These are phyloP conservation scores for Mustela nigripes DNA, from an alignment of 2,113 vertebrate genomes.

Conservation along the genomic window DNA sequence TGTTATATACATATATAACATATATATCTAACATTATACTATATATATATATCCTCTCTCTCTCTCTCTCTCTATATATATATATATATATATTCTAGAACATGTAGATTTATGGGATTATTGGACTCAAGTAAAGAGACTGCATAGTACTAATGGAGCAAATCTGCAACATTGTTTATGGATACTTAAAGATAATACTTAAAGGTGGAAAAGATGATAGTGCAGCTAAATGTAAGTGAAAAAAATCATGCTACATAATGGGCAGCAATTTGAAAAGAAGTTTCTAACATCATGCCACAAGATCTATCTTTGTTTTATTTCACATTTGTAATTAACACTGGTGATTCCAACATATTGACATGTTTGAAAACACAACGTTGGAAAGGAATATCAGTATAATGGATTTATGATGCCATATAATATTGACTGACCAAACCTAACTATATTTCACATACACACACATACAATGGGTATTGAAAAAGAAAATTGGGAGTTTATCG, in stretches of 20 bases:
- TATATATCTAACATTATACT: background rate
- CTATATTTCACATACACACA: background rate
- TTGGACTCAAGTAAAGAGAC: background rate
- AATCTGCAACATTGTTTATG: background rate
- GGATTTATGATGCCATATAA: background rate
- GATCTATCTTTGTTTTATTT: background rate
- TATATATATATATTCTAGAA: background rate
- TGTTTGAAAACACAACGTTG: background rate
- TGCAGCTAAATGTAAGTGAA: background rate
- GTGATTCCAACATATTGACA: background rate
- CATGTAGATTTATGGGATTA: background rate
- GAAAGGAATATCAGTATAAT: background rate
- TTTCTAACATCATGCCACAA: background rate
- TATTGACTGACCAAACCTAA: background rate
- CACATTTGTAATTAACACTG: background rate
- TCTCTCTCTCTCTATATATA: too few relatives aligned
- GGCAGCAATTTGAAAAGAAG: background rate
- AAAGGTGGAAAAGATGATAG: background rate
- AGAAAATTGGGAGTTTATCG: background rate
- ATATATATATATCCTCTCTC: background rate
- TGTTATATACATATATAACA: background rate
- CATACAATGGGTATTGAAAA: background rate
- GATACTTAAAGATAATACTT: background rate
- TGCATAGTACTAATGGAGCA: background rate
- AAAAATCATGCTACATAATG: background rate